These are phyloP conservation scores for Seriola rivoliana DNA, from an alignment of 2,113 vertebrate genomes.

Conservation along the genomic window DNA sequence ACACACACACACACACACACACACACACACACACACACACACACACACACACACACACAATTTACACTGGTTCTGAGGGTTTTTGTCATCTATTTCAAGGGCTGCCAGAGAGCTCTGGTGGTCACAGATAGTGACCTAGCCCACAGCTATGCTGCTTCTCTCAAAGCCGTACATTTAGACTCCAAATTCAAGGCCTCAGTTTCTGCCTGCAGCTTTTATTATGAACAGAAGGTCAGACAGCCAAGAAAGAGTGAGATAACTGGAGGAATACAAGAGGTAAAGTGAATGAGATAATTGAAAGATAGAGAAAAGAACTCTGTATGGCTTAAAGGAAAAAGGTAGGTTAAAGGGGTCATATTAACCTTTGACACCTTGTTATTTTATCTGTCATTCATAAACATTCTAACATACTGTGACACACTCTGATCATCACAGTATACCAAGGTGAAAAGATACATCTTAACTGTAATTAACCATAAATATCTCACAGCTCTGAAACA, in stretches of 20 bases:
- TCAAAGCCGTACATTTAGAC: constrained; percentile 48
- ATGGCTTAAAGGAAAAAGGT: neutral
- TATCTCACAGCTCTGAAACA: no score
- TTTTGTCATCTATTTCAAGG: constrained; percentile 57
- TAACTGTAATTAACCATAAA: no score
- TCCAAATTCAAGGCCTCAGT: constrained; percentile 33
- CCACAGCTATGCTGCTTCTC: constrained; percentile 39
- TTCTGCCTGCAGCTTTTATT: constrained; percentile 43
- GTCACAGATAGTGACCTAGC: constrained; percentile 75
- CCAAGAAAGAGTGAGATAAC: constrained; percentile 8
- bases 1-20: neutral
- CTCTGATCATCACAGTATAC: no score
- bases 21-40: neutral
- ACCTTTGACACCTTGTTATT: neutral
- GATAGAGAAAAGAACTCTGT: constrained; percentile 1
- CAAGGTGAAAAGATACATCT: no score
- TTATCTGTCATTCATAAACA: neutral
- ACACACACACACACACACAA: constrained; percentile 3
- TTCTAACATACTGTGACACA: neutral
- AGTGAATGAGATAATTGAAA: constrained; percentile 15
- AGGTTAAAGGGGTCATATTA: neutral
- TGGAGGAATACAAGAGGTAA: constrained; percentile 1
- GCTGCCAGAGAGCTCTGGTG: constrained; percentile 65
- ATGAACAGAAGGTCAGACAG: constrained; percentile 40
- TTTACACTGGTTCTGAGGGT: constrained; percentile 48